Evolutionary conservation across 2,797 vertebrate species (phyloP), one percentile per base, ranked within the genome.

Genomic region (Eupleurogrammus muticus): DNA sequence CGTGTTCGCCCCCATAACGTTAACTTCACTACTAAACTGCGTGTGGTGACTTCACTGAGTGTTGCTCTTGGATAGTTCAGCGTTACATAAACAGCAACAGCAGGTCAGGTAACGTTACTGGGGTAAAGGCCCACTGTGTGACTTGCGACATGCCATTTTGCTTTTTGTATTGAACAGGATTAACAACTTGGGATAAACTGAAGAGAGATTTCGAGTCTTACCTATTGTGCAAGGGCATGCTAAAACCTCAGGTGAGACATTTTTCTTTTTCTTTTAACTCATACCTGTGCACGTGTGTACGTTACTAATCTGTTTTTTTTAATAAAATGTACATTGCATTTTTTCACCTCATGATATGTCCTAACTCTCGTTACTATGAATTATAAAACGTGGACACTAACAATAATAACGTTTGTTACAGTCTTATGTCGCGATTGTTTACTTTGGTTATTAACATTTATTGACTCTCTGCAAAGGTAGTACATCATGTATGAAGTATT

Each of bases 161-260:
- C 69, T 85, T 89, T 89, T 86, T 90, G 61, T 84, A 68, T 88
- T 87, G 71, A 87, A 89, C 91, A 93, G 92, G 90, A 90, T 85
- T 87, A 90, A 87, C 85, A 85, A 81, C 69, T 87, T 83, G 84
- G 88, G 81, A 79, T 70, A 81, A 86, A 85, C 54, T 9, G 80
- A 89, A 80, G 87, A 88, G 78, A 73, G 80, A 42, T 81, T 90
- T 84, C 83, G 53, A 86, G 79, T 76, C 77, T 85, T 73, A 55
- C 66, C 66, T 73, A 48, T 83, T 84, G 55, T 78, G 69, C 77
- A 83, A 87, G 87, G 91, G 84, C 77, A 92, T 92, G 91, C 70
- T 51, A 78, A 88, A 81, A 80, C 61, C 62, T 40, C 91, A 92
- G 92, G 92, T 93, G 71, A 92, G 86, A 53, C 36, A 32, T 58